Percentiles rank a stretch among this genome's conserved stretches.
phyloP scores from a whole-genome alignment of 2,113 vertebrate species.

The Chaetodon trifascialis region DNA sequence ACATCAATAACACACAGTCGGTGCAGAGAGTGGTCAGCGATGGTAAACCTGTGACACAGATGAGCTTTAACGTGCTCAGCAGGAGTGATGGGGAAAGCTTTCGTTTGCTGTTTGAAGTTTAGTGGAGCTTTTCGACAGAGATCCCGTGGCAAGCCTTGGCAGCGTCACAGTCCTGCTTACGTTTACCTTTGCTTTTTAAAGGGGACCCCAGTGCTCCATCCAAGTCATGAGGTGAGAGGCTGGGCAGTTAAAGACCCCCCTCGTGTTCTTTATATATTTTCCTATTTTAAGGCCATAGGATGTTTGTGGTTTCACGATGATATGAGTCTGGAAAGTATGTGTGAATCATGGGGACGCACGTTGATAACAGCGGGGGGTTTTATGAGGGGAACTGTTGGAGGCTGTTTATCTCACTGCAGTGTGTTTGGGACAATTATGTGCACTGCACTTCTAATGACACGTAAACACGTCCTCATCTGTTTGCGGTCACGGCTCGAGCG shows the following conservation, averaged over 20 bases:
- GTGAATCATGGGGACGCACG: conserved; percentile 50
- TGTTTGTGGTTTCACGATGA: conserved; percentile 26
- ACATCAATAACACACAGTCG: conserved; percentile 38
- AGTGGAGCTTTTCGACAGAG: conserved; percentile 15
- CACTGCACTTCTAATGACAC: conserved; percentile 19
- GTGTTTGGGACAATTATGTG: conserved; percentile 44
- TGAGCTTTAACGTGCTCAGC: conserved; percentile 16
- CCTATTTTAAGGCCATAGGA: conserved; percentile 19
- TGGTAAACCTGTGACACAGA: conserved; percentile 27
- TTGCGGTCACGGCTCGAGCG: neutral
- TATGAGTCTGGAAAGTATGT: conserved; percentile 61
- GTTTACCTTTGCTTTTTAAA: conserved; percentile 12
- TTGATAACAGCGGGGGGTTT: conserved; percentile 37
- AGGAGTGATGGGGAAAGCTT: neutral
- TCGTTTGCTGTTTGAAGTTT: conserved; percentile 57
- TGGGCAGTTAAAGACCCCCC: conserved; percentile 5
- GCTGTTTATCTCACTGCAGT: conserved; percentile 26
- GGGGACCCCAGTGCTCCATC: neutral
- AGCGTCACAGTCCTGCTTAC: conserved; percentile 37
- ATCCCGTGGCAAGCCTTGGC: neutral
- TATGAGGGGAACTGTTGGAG: conserved; percentile 62
- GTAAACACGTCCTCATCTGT: conserved; percentile 32
- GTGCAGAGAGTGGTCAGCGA: neutral
- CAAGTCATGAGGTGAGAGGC: conserved; percentile 26
- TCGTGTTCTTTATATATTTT: conserved; percentile 1